Percentiles rank a stretch among this genome's conserved stretches.
Conservation (phyloP, 1,140 invertebrate species). For the Panagrolaimus sp. region DNA sequence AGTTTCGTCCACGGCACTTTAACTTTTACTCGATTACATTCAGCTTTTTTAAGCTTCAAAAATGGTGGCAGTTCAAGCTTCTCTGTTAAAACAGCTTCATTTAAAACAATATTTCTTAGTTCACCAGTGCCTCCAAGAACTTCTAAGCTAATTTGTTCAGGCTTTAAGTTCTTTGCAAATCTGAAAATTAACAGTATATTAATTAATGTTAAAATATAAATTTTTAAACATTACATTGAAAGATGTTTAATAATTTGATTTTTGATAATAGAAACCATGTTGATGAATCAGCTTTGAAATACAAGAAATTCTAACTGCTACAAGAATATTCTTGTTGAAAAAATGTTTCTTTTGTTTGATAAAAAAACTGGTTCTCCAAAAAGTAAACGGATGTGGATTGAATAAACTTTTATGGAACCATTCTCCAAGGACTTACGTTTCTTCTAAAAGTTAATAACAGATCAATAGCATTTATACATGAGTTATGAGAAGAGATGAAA, state of each 20-base stretch:
- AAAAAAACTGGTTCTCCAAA: too few relatives aligned
- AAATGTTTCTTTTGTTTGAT: too few relatives aligned
- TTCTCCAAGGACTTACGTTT: too few relatives aligned
- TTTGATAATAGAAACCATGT: slow-evolving; percentile 74
- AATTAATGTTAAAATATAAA: slow-evolving; percentile 17
- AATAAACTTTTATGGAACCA: too few relatives aligned
- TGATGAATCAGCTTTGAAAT: neutral
- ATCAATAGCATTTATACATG: too few relatives aligned
- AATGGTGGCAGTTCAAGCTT: slow-evolving; percentile 84
- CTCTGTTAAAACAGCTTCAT: slow-evolving; percentile 89
- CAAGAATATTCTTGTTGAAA: too few relatives aligned
- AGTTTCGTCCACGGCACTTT: slow-evolving; percentile 92
- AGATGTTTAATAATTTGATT: slow-evolving; percentile 93
- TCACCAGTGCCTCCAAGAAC: slow-evolving; percentile 94
- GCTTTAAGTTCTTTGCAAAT: slow-evolving; percentile 93
- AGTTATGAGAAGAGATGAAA: too few relatives aligned
- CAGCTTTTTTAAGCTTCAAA: slow-evolving; percentile 80
- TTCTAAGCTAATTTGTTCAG: slow-evolving; percentile 92
- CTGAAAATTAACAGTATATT: slow-evolving; percentile 63
- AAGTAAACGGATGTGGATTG: too few relatives aligned
- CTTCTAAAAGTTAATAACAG: too few relatives aligned
- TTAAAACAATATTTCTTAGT: slow-evolving; percentile 83
- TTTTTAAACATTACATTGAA: slow-evolving; percentile 73
- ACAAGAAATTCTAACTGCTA: too few relatives aligned
- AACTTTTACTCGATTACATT: slow-evolving; percentile 78